Conservation (phyloP, 2,113 vertebrate species). For the Cricetomys ansorgei region DNA sequence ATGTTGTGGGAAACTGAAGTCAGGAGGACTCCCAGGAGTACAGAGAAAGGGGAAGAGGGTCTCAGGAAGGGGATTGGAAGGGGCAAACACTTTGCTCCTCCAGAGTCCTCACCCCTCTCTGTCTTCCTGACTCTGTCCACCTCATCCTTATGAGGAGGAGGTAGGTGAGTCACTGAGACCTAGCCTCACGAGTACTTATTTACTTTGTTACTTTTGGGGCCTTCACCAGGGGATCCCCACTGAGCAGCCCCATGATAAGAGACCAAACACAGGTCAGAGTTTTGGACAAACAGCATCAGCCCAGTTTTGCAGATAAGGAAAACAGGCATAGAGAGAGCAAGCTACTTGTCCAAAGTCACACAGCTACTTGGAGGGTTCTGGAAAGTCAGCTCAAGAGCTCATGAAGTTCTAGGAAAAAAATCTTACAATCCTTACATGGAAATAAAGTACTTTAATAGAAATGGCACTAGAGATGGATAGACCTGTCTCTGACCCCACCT, state of each 20-base stretch:
- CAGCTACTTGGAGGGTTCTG: not conserved
- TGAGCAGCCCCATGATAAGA: not conserved
- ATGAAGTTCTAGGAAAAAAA: not conserved
- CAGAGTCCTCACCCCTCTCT: not conserved
- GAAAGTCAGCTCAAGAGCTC: not conserved
- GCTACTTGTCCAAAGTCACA: not conserved
- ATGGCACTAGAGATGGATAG: not conserved
- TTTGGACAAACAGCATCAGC: not conserved
- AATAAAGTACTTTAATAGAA: not conserved
- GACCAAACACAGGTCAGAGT: not conserved
- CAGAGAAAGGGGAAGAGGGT: not conserved
- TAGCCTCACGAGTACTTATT: not conserved
- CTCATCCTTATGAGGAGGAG: not conserved
- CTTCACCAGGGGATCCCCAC: not conserved
- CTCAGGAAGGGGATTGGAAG: not conserved
- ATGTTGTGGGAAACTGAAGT: not conserved
- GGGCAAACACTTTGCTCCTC: not conserved
- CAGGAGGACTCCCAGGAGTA: not conserved
- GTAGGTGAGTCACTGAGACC: accelerated
- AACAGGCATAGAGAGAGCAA: not conserved
- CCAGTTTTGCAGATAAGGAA: slow-evolving; percentile 23
- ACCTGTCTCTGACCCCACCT: not conserved
- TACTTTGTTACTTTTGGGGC: not conserved
- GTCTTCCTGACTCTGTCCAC: not conserved
- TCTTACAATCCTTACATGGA: not conserved